Evolutionary conservation across 64 coral and sea anemone species (phyloP).

Genomic region (Montipora cactus): DNA sequence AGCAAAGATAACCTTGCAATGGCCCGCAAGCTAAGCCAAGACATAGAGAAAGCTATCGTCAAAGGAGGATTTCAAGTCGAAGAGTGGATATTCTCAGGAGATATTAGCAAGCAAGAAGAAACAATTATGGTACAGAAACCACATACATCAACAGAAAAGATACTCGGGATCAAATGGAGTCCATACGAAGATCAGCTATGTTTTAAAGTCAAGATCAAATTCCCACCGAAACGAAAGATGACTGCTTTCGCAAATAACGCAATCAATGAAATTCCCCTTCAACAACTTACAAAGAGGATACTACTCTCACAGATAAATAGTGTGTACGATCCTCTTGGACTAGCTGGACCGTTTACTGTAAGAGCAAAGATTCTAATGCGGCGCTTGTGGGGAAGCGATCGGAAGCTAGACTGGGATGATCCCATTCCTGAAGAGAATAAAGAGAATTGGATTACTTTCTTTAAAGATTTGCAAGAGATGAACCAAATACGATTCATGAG

Average conservation of each 20-base stretch:
- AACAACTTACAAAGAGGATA: slow-evolving; percentile 28
- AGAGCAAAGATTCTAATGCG: slow-evolving; percentile 68
- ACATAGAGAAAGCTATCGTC: not conserved
- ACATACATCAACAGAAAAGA: not conserved
- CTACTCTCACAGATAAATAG: slow-evolving; percentile 54
- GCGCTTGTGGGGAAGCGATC: slow-evolving; percentile 40
- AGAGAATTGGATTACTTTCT: slow-evolving; percentile 32
- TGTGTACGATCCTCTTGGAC: slow-evolving; percentile 40
- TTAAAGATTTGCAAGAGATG: slow-evolving; percentile 44
- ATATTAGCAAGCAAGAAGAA: slow-evolving; percentile 36
- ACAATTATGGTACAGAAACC: slow-evolving; percentile 4
- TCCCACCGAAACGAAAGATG: not conserved
- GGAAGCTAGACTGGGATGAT: slow-evolving; percentile 64
- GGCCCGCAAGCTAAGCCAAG: too few species aligned
- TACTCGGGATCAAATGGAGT: not conserved
- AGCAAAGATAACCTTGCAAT: too few species aligned
- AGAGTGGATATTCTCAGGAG: slow-evolving; percentile 7
- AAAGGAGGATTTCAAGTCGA: slow-evolving; percentile 6
- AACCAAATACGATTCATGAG: not conserved
- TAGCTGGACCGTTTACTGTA: slow-evolving; percentile 60
- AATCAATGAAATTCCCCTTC: not conserved
- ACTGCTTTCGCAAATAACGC: not conserved
- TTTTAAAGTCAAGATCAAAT: slow-evolving; percentile 4
- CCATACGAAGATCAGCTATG: not conserved
- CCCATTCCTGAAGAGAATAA: slow-evolving; percentile 40